phyloP scores from a whole-genome alignment of 1,140 invertebrate genomes.

The Papilio dardanus region DNA sequence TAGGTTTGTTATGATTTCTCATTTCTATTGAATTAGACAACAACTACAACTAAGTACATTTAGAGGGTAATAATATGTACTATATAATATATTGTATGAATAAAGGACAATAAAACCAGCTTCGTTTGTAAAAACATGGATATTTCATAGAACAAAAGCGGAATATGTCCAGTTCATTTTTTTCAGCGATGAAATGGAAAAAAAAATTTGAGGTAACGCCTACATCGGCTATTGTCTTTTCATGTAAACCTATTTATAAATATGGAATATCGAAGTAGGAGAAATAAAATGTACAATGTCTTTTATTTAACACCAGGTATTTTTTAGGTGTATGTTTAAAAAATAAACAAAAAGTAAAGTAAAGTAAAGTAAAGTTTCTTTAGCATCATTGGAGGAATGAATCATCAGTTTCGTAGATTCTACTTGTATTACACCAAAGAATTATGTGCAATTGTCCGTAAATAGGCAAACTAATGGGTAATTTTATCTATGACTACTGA shows the following conservation, averaged over 20 bases:
- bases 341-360: no score
- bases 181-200: constrained; percentile 8
- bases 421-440: background rate
- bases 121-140: background rate
- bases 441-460: no score
- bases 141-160: constrained; percentile 1
- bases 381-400: background rate
- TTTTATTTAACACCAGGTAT: background rate
- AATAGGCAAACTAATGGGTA: no score
- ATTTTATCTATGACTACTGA: no score
- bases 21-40: no score
- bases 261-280: background rate
- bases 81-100: background rate
- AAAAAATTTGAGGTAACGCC: background rate
- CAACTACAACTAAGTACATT: no score
- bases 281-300: background rate
- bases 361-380: no score
- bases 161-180: constrained; percentile 2
- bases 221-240: background rate
- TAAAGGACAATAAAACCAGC: background rate
- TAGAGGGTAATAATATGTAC: no score
- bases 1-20: no score
- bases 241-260: background rate
- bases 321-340: background rate
- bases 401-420: no score